Percentiles rank a stretch among this genome's conserved stretches.
phyloP scores from a whole-genome alignment of 2,888 invertebrate species.

The Oscheius sp. region DNA sequence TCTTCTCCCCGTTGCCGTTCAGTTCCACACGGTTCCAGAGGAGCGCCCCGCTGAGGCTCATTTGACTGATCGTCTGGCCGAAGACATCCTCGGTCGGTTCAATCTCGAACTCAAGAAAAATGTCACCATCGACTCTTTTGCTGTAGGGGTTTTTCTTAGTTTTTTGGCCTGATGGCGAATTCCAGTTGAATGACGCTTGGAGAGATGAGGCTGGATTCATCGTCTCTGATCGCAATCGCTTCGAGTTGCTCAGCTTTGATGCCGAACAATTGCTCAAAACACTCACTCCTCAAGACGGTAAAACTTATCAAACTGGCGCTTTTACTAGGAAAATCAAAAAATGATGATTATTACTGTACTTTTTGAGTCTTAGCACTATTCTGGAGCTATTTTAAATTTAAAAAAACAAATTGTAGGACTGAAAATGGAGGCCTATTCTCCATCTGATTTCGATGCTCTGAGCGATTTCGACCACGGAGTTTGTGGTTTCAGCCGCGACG shows the following conservation, averaged over 20 bases:
- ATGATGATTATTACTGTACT: too few relatives aligned
- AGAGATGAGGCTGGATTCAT: constrained; percentile 68
- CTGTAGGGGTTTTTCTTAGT: constrained; percentile 37
- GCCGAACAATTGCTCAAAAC: constrained; percentile 39
- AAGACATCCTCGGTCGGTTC: constrained; percentile 55
- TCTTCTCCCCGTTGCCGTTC: constrained; percentile 54
- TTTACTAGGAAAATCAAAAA: neutral
- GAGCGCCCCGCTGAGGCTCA: constrained; percentile 47
- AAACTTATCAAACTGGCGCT: neutral
- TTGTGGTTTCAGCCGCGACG: constrained; percentile 50
- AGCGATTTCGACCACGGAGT: constrained; percentile 61
- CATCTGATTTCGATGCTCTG: constrained; percentile 50
- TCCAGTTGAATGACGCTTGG: constrained; percentile 48
- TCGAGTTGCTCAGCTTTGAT: constrained; percentile 56
- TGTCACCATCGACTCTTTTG: constrained; percentile 67
- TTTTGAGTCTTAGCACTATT: too few relatives aligned
- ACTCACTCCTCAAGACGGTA: constrained; percentile 34
- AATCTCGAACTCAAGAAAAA: constrained; percentile 69
- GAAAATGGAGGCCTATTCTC: constrained; percentile 39
- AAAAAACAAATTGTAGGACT: constrained; percentile 42
- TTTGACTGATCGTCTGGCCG: constrained; percentile 44
- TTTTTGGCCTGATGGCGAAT: neutral
- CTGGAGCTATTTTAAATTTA: neutral
- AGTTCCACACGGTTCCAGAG: constrained; percentile 62
- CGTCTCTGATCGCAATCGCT: constrained; percentile 62